Evolutionary conservation across 2,888 invertebrate species (phyloP), one percentile per base, ranked within the genome.

Genomic region (Hirtodrosophila confusa): DNA sequence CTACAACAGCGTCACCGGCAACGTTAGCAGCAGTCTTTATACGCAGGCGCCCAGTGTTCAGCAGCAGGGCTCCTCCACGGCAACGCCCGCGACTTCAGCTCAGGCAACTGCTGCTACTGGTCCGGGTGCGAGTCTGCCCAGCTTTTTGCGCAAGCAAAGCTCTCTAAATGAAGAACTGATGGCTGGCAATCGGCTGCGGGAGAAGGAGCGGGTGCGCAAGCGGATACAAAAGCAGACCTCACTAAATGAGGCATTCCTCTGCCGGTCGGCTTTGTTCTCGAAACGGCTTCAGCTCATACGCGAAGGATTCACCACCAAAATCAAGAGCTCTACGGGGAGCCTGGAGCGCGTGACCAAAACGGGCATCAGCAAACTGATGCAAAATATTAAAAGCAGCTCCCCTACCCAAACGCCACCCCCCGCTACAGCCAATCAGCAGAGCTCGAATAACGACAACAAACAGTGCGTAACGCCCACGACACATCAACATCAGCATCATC

Each of bases 201-300:
- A 97, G 90, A 97, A 97, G 85, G 97, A 97, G 89, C 93, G 93
- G 47, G 94, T 97, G 17, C 93, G 96, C 61, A 95, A 95, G 87
- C 96, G 97, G 88, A 97, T 97, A 75, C 96, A 96, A 89, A 97
- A 97, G 89, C 97, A 97, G 91, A 96, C 96, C 24, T 97, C 97
- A 5, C 92, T 97, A 10, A 97, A 97, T 89, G 97, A 97, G 90
- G 96, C 97, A 65, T 94, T 97, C 65, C 94, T 97, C 57, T 96
- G 93, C 78, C 88, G 92, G 1, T 91, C 92, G 43, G 90, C 90
- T 0, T 35, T 91, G 47, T 91, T 92, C 58, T 90, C 92, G 3
- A 91, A 91, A 61, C 89, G 92, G 2, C 58, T 92, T 27, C 92
- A 92, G 72, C 76, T 92, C 3, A 90, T 92, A n/a, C 89, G 92